phyloP scores from a whole-genome alignment of 2,113 vertebrate genomes.

The Nycticryphes semicollaris region DNA sequence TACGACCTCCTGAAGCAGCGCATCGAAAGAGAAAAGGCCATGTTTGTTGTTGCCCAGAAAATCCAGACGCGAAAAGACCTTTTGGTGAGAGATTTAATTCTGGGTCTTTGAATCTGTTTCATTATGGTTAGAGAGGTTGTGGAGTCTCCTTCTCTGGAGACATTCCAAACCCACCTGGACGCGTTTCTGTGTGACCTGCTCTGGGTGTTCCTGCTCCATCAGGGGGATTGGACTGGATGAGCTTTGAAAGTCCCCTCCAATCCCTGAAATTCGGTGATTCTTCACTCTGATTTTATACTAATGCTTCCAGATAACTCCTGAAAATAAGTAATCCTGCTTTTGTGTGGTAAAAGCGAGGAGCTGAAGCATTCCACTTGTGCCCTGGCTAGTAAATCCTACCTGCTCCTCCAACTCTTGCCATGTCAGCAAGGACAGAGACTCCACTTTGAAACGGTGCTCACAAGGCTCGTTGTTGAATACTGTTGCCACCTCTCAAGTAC shows the following conservation, averaged over 20 bases:
- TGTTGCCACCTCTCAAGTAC: neutral
- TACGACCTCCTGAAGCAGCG: slow-evolving; percentile 89
- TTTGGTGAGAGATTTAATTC: slow-evolving; percentile 78
- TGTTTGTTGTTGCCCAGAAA: slow-evolving; percentile 93
- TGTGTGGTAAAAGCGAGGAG: neutral
- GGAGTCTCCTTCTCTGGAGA: no score
- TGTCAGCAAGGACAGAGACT: neutral
- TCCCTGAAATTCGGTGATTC: neutral
- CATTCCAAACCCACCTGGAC: no score
- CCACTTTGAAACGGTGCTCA: neutral
- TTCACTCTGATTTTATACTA: neutral
- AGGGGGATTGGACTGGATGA: no score
- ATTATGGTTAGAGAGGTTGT: neutral
- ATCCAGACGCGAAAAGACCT: slow-evolving; percentile 95
- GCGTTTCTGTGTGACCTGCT: no score
- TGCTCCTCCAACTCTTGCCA: neutral
- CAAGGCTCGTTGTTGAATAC: neutral
- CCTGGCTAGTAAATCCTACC: neutral
- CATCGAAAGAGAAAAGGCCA: slow-evolving; percentile 90
- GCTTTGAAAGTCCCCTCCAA: no score
- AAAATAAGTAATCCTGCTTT: neutral
- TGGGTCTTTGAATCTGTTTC: neutral
- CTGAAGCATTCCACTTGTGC: neutral
- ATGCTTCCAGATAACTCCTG: neutral
- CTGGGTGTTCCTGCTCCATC: no score